These are phyloP conservation scores for Clytia hemisphaerica DNA, from an alignment of 30 jellyfish, hydroid and myxozoan species.

Conservation along the genomic window DNA sequence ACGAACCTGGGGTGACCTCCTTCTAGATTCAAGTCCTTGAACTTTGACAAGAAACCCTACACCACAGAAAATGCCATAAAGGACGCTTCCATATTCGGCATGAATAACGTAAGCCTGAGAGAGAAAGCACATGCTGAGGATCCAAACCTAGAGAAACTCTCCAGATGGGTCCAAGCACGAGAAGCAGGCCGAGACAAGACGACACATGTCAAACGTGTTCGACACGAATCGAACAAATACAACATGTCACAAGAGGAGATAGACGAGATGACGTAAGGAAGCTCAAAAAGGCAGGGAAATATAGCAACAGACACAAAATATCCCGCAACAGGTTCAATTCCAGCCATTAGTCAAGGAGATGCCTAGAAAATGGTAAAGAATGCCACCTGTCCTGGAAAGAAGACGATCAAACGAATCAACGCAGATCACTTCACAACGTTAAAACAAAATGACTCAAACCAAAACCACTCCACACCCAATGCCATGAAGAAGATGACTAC, in stretches of 20 bases:
- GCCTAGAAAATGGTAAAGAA: slow-evolving; percentile 2
- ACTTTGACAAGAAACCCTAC: slow-evolving; percentile 16
- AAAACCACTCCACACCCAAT: too few species aligned
- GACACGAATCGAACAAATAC: neutral
- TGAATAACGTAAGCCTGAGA: neutral
- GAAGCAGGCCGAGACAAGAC: slow-evolving; percentile 22
- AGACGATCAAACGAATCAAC: neutral
- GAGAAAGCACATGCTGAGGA: slow-evolving; percentile 22
- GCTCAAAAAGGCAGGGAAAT: slow-evolving; percentile 10
- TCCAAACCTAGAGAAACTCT: slow-evolving; percentile 17
- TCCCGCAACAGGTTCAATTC: slow-evolving; percentile 8
- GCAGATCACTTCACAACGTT: slow-evolving; percentile 19
- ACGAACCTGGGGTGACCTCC: too few species aligned
- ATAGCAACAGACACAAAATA: slow-evolving; percentile 17
- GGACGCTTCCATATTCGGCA: slow-evolving; percentile 20
- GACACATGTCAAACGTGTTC: slow-evolving; percentile 6
- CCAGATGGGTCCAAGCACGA: slow-evolving; percentile 26
- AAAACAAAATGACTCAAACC: neutral
- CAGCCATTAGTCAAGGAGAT: slow-evolving; percentile 1
- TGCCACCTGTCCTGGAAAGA: slow-evolving; percentile 19
- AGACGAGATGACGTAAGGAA: slow-evolving; percentile 11
- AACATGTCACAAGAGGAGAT: slow-evolving; percentile 3
- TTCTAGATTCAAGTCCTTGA: too few species aligned
- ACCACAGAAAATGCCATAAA: slow-evolving; percentile 25
- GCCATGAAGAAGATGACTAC: neutral